These are phyloP conservation scores for Lordiphosa andalusiaca DNA, from an alignment of 2,888 invertebrate species.

Conservation along the genomic window DNA sequence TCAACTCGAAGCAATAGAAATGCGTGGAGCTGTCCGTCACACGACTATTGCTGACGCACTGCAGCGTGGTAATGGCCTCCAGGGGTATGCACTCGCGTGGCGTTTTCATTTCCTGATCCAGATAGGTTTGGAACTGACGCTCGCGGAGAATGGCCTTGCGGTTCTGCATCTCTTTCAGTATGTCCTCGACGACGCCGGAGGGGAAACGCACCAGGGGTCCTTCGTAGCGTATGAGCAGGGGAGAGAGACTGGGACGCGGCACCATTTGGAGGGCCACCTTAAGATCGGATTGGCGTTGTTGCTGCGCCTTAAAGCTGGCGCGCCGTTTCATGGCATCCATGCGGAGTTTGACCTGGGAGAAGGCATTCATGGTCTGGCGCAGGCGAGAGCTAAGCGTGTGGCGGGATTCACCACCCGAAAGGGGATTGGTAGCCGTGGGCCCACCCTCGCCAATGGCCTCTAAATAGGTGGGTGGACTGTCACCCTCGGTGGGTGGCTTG, in stretches of 20 bases:
- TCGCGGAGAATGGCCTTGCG: constrained; percentile 87
- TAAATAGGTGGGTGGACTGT: constrained; percentile 78
- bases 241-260: constrained; percentile 78
- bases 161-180: constrained; percentile 88
- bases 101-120: constrained; percentile 86
- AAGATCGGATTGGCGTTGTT: constrained; percentile 66
- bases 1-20: constrained; percentile 80
- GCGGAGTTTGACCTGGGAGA: constrained; percentile 77
- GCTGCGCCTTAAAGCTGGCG: constrained; percentile 73
- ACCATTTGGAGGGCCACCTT: constrained; percentile 79
- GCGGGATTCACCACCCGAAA: constrained; percentile 1
- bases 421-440: neutral
- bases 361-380: constrained; percentile 71
- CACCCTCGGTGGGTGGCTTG: constrained; percentile 67
- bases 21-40: constrained; percentile 80
- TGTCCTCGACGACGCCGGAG: constrained; percentile 85
- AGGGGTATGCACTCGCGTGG: constrained; percentile 87
- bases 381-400: constrained; percentile 65
- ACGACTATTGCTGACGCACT: constrained; percentile 80
- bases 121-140: constrained; percentile 86
- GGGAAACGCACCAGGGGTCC: constrained; percentile 79
- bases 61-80: constrained; percentile 81
- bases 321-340: constrained; percentile 78
- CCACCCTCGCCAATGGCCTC: constrained; percentile 73
- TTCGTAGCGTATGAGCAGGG: constrained; percentile 77